phyloP scores from a whole-genome alignment of 2,797 vertebrate genomes.

The Pterois miles region DNA sequence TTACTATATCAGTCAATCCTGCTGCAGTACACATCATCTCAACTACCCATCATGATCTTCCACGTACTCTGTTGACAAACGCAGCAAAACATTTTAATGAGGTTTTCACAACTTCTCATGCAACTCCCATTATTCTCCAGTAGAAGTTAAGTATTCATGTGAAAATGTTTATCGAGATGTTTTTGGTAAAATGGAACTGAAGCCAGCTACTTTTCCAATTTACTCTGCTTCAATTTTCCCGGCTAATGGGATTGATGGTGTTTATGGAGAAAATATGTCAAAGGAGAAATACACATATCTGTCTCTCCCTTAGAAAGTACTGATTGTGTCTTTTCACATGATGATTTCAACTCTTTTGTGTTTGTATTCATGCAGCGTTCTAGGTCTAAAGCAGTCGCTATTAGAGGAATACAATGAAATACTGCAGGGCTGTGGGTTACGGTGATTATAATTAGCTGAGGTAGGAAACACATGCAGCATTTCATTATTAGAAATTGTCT shows the following conservation, averaged over 20 bases:
- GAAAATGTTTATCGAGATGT: conserved; percentile 12
- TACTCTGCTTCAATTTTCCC: not conserved
- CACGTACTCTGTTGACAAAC: conserved; percentile 1
- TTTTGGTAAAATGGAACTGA: conserved; percentile 7
- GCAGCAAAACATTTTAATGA: conserved; percentile 49
- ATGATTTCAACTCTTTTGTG: not conserved
- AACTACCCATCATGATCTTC: conserved; percentile 25
- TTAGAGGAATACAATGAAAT: conserved; percentile 41
- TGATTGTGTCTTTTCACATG: not conserved
- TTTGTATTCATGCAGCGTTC: conserved; percentile 45
- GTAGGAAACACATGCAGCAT: conserved; percentile 14
- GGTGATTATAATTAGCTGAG: conserved; percentile 51
- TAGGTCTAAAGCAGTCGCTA: conserved; percentile 20
- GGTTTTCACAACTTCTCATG: conserved; percentile 23
- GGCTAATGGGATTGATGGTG: not conserved
- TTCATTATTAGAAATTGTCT: conserved; percentile 23
- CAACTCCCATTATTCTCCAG: conserved; percentile 11
- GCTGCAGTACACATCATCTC: conserved; percentile 3
- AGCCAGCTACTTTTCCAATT: not conserved
- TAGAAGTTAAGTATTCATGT: conserved; percentile 41
- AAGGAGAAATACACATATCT: not conserved
- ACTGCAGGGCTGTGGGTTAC: conserved; percentile 29
- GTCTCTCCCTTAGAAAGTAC: not conserved
- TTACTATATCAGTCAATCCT: not conserved
- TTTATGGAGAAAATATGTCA: not conserved